These are phyloP conservation scores for Asarcornis scutulata DNA, from an alignment of 2,113 vertebrate species.

Conservation along the genomic window DNA sequence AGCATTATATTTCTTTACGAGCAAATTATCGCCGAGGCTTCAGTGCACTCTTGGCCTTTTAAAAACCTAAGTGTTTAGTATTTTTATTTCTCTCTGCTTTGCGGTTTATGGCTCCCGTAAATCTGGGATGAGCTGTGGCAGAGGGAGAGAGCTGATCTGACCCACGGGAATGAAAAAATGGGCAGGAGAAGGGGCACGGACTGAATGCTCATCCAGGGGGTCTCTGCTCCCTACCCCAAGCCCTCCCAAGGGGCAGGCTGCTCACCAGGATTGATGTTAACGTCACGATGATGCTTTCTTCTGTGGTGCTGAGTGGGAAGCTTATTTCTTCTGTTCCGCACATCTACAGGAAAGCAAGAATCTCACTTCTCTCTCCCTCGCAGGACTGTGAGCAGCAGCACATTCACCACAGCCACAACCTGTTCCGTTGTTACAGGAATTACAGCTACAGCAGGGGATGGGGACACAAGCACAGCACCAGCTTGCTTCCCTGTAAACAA, in stretches of 20 bases:
- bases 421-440: not conserved
- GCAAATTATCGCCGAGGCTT: constrained; percentile 55
- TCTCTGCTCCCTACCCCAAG: not conserved
- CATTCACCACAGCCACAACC: not conserved
- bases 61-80: constrained; percentile 57
- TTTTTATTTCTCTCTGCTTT: constrained; percentile 64
- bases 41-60: constrained; percentile 43
- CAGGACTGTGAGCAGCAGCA: not conserved
- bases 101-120: constrained; percentile 56
- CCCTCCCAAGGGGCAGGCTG: accelerated
- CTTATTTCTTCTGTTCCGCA: not conserved
- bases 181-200: not conserved
- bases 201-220: not conserved
- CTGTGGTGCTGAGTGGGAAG: not conserved
- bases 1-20: constrained; percentile 62
- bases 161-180: not conserved
- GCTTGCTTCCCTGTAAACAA: not conserved
- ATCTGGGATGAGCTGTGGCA: constrained; percentile 24
- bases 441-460: accelerated
- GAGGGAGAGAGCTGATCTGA: not conserved
- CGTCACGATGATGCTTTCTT: not conserved
- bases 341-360: not conserved
- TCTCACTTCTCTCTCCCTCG: not conserved
- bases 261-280: not conserved
- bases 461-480: not conserved